These are phyloP conservation scores for Pasiphila rectangulata DNA, from an alignment of 2,888 invertebrate species.

Conservation along the genomic window DNA sequence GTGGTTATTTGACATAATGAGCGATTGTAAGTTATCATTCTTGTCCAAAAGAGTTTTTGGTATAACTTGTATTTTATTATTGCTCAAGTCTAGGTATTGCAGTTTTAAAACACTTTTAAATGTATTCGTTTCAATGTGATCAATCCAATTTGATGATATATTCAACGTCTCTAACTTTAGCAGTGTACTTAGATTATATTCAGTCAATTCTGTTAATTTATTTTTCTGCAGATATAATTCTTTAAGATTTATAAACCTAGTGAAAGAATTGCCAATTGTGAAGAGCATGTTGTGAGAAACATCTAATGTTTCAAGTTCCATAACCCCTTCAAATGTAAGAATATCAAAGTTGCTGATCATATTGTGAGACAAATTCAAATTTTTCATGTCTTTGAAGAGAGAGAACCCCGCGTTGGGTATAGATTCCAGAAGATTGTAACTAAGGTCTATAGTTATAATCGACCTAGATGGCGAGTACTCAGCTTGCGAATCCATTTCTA, in stretches of 20 bases:
- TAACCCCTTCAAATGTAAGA: constrained; percentile 22
- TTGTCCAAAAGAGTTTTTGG: constrained; percentile 13
- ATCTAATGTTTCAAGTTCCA: constrained; percentile 12
- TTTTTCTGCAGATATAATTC: constrained; percentile 21
- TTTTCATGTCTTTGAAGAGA: constrained; percentile 10
- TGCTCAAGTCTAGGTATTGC: constrained; percentile 23
- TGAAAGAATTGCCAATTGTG: constrained; percentile 18
- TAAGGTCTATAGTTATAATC: constrained; percentile 12
- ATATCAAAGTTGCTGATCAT: constrained; percentile 16
- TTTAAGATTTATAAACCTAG: constrained; percentile 14
- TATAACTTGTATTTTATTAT: constrained; percentile 19
- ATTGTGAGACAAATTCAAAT: constrained; percentile 23
- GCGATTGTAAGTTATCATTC: constrained; percentile 15
- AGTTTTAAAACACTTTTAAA: constrained; percentile 12
- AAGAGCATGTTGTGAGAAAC: constrained; percentile 17
- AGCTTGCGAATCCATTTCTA: background rate
- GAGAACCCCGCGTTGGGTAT: constrained; percentile 18
- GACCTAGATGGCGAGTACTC: constrained; percentile 3
- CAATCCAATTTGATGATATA: constrained; percentile 17
- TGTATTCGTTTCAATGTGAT: constrained; percentile 10
- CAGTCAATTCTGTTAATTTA: constrained; percentile 4
- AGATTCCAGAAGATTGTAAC: constrained; percentile 7
- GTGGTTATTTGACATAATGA: constrained; percentile 18
- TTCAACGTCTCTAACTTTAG: constrained; percentile 6
- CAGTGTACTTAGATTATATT: constrained; percentile 14